Percentiles rank a stretch among this genome's conserved stretches.
Evolutionary conservation across 2,797 vertebrate species (phyloP).

Genomic region (Chiropotes sagulatus): DNA sequence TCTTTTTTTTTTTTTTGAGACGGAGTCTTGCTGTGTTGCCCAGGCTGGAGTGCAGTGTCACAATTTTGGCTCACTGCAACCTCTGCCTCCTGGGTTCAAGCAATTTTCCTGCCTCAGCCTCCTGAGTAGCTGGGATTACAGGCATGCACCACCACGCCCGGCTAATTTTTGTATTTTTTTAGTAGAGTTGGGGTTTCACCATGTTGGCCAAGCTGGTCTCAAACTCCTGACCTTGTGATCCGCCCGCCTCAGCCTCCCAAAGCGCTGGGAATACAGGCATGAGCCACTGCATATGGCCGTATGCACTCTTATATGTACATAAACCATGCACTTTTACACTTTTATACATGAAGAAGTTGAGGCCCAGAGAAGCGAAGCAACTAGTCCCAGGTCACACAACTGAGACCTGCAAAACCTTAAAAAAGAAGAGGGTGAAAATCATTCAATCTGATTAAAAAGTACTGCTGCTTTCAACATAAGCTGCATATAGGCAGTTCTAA

Average conservation of each 20-base stretch:
- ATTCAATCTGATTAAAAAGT: background rate
- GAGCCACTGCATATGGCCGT: background rate
- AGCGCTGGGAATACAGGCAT: background rate
- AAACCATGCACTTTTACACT: background rate
- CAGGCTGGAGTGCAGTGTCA: background rate
- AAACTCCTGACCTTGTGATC: background rate
- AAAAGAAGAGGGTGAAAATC: background rate
- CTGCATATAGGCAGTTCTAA: background rate
- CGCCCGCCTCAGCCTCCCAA: background rate
- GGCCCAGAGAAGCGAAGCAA: background rate
- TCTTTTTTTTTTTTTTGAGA: background rate
- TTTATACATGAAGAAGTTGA: background rate
- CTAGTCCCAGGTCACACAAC: background rate
- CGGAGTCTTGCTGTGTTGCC: background rate
- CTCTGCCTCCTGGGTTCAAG: background rate
- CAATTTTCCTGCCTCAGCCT: background rate
- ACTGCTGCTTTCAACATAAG: background rate
- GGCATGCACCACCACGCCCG: accelerated
- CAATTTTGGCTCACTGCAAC: background rate
- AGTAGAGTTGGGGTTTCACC: background rate
- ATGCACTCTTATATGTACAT: background rate
- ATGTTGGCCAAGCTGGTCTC: background rate
- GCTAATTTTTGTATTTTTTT: background rate
- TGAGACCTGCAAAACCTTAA: background rate
- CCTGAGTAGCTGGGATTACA: background rate